Percentiles rank a stretch among this genome's conserved stretches.
phyloP scores from a whole-genome alignment of 2,113 vertebrate species.

The Eolophus roseicapilla region DNA sequence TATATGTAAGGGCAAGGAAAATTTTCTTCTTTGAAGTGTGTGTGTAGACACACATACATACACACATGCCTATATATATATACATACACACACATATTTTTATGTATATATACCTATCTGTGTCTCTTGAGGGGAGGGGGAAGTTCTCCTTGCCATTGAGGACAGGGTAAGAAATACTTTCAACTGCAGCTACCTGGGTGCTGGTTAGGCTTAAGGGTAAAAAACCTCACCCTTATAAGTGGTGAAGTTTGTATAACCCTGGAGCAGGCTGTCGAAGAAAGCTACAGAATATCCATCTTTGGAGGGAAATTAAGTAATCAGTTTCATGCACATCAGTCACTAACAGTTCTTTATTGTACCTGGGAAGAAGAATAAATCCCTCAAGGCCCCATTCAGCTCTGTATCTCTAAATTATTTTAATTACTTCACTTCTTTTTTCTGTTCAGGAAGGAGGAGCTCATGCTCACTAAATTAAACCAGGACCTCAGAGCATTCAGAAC shows the following conservation, averaged over 20 bases:
- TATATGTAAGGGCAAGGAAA: neutral
- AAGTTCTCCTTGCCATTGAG: neutral
- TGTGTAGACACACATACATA: neutral
- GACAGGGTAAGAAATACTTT: neutral
- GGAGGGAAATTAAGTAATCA: neutral
- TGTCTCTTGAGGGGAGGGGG: neutral
- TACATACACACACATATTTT: neutral
- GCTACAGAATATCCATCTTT: neutral
- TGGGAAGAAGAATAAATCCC: neutral
- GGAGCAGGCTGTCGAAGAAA: neutral
- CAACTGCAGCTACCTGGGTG: neutral
- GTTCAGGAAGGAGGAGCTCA: neutral
- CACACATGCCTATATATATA: neutral
- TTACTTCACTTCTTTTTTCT: neutral
- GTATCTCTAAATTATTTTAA: neutral
- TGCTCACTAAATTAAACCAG: neutral
- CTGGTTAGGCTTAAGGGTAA: neutral
- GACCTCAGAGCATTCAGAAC: neutral
- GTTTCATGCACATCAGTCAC: neutral
- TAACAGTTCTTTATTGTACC: neutral
- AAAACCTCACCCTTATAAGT: accelerated
- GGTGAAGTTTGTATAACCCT: neutral
- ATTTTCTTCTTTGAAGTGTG: neutral
- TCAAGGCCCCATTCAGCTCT: neutral
- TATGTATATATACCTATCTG: neutral